A percentile compares a stretch with the other conserved stretches of the same genome.
These are phyloP conservation scores for Mnemiopsis leidyi DNA, from an alignment of 37 sponge, comb jelly and placozoan species.

Conservation along the genomic window DNA sequence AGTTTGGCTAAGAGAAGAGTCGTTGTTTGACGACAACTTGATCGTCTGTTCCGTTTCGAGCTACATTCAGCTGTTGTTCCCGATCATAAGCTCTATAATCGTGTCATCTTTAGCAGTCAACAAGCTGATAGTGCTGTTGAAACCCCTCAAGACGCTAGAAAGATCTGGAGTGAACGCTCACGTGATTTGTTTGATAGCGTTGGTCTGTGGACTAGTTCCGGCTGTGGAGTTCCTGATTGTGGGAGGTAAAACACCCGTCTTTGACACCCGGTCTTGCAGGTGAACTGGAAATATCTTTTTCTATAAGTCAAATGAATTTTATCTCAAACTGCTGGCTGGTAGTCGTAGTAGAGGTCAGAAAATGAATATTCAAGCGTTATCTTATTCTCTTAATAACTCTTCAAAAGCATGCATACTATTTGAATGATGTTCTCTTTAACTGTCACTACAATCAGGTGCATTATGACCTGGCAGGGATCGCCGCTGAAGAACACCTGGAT, in stretches of 20 bases:
- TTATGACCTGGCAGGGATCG: neutral
- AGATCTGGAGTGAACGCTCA: neutral
- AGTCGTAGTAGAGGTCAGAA: too few species aligned
- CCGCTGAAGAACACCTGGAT: neutral
- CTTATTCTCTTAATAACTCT: too few species aligned
- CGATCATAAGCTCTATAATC: neutral
- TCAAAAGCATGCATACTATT: too few species aligned
- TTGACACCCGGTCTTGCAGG: neutral
- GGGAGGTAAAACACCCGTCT: neutral
- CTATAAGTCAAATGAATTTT: too few species aligned
- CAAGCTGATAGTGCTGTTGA: neutral
- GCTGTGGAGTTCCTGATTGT: neutral
- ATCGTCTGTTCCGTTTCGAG: neutral
- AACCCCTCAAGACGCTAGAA: neutral
- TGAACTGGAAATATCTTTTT: too few species aligned
- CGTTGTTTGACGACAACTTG: neutral
- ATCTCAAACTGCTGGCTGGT: too few species aligned
- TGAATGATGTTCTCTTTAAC: too few species aligned
- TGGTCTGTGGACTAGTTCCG: neutral
- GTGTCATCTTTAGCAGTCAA: neutral
- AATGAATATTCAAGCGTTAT: too few species aligned
- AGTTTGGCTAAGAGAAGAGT: neutral
- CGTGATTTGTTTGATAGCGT: neutral
- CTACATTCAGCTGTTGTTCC: neutral
- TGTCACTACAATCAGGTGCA: neutral